Base-by-base conservation (phyloP, 2,797 vertebrate species). In the Clarias laeviceps region DNA sequence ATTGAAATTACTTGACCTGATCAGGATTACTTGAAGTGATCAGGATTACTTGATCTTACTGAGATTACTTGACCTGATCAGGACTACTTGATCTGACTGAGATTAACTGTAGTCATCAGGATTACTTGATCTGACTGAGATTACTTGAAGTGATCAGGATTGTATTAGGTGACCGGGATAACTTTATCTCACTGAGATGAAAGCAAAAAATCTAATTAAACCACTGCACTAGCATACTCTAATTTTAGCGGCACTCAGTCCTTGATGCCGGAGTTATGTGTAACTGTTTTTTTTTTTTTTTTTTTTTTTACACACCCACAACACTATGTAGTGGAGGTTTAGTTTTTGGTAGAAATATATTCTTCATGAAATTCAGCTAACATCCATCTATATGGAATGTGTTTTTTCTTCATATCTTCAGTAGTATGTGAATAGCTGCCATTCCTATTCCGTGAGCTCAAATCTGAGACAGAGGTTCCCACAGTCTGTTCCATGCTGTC, bases 401-500 rank as follows among this genome's bases (percentile, higher is more conserved):
- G 68, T 57, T 61, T 72, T 72, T 72, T 40, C 57, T 72, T 40
- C 68, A 72, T 45, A 54, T 81, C 15, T 83, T 77, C 54, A 87
- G 37, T 22, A 81, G 77, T 15, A 22, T 37, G 20, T 45, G 11
- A 45, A 76, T 73, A 65, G n/a, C 18, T 78, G 61, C 27, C 37
- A 86, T 83, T 61, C 34, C 62, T 37, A 66, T 27, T 54, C 69
- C 77, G 64, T 50, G 69, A 72, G 32, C 57, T 66, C 24, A n/a
- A n/a, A 85, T 57, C 66, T 62, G n/a, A 50, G 74, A 34, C 32
- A 0, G 50, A 61, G 68, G 81, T 85, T 87, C 74, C 72, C 84
- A 82, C 85, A 83, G 74, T 73, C 70, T 77, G 37, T 59, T 78
- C 82, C 57, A 77, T 40, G 54, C 73, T 54, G 82, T 80, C 79